phyloP scores from a whole-genome alignment of 1,140 invertebrate species.

The Rhyacophila brunnea region DNA sequence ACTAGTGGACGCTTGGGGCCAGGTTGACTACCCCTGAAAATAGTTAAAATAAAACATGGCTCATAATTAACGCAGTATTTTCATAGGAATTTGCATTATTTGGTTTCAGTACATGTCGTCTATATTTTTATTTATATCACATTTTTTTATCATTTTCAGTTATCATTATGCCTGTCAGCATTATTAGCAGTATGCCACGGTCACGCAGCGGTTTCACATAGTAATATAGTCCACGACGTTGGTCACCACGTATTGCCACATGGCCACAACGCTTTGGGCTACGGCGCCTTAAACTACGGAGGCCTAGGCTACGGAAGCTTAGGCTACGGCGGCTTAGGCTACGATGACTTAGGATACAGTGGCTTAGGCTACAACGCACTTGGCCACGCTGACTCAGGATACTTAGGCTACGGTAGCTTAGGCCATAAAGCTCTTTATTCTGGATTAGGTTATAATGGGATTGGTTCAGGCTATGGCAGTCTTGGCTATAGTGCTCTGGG shows the following conservation, averaged over 20 bases:
- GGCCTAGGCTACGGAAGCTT: slow-evolving; percentile 4
- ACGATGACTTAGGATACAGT: slow-evolving; percentile 13
- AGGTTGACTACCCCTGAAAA: too few relatives aligned
- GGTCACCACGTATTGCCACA: neutral
- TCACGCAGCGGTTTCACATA: slow-evolving; percentile 22
- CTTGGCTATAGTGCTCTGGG: too few relatives aligned
- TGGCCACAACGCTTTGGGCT: neutral
- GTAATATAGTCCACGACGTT: slow-evolving; percentile 15
- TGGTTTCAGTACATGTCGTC: too few relatives aligned
- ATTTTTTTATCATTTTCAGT: too few relatives aligned
- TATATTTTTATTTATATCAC: too few relatives aligned
- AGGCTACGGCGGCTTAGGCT: slow-evolving; percentile 8
- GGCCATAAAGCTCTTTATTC: neutral
- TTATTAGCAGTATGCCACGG: slow-evolving; percentile 15
- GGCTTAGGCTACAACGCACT: slow-evolving; percentile 4
- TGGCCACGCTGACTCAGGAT: neutral
- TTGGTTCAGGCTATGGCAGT: neutral
- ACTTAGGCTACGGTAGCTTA: neutral
- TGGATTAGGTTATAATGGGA: neutral
- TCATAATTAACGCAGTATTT: too few relatives aligned
- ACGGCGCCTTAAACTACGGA: neutral
- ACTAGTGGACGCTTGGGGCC: too few relatives aligned
- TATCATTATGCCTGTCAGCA: slow-evolving; percentile 19
- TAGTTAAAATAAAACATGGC: too few relatives aligned
- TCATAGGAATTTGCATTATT: too few relatives aligned